These are phyloP conservation scores for Thunnus albacares DNA, from an alignment of 2,797 vertebrate species.

Conservation along the genomic window DNA sequence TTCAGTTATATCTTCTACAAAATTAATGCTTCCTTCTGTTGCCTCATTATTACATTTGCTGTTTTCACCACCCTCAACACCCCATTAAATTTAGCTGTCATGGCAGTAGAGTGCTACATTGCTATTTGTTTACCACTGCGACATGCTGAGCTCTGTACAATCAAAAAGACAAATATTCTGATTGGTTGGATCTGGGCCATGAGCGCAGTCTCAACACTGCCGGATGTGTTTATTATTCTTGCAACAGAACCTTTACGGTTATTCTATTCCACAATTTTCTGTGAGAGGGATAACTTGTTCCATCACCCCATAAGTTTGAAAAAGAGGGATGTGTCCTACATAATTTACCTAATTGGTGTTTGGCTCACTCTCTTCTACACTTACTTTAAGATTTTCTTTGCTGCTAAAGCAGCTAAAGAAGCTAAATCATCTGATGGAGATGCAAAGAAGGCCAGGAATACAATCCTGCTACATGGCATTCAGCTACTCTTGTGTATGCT, in stretches of 20 bases:
- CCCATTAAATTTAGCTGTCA: conserved; percentile 78
- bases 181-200: conserved; percentile 75
- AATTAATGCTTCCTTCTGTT: conserved; percentile 72
- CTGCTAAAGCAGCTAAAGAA: conserved; percentile 50
- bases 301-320: conserved; percentile 8
- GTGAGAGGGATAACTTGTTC: conserved; percentile 58
- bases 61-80: conserved; percentile 71
- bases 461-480: conserved; percentile 72
- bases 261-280: conserved; percentile 43
- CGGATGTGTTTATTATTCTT: conserved; percentile 65
- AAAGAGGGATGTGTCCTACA: conserved; percentile 54
- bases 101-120: conserved; percentile 81
- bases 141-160: conserved; percentile 70
- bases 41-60: conserved; percentile 48
- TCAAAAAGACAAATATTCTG: conserved; percentile 64
- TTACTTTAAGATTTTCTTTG: conserved; percentile 72
- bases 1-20: conserved; percentile 57
- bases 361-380: conserved; percentile 77
- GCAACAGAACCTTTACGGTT: conserved; percentile 41
- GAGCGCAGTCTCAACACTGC: conserved; percentile 53
- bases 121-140: conserved; percentile 78
- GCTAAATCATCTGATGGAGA: conserved; percentile 43
- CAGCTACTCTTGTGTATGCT: conserved; percentile 72
- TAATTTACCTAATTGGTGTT: conserved; percentile 63
- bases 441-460: conserved; percentile 69